These are phyloP conservation scores for Phocoena sinus DNA, from an alignment of 2,113 vertebrate species.

Conservation along the genomic window DNA sequence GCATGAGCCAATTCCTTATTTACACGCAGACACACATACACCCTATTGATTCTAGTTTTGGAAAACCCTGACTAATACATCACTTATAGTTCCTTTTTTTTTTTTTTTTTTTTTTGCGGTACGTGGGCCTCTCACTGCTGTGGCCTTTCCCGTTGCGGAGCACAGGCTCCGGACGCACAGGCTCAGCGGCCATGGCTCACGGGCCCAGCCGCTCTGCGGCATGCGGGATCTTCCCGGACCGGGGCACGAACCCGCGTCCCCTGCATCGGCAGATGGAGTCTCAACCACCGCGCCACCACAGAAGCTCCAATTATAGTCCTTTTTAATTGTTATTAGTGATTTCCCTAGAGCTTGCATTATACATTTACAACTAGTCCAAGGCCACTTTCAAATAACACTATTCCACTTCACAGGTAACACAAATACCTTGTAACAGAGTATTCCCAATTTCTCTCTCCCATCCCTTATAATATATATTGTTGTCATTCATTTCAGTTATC, in stretches of 20 bases:
- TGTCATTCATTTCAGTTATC: not conserved
- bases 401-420: not conserved
- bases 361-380: not conserved
- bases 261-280: rapidly evolving
- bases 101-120: no score
- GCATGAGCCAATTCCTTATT: not conserved
- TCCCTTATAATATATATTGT: not conserved
- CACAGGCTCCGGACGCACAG: no score
- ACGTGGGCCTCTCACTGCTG: no score
- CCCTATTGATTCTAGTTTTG: not conserved
- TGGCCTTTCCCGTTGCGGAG: no score
- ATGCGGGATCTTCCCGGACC: no score
- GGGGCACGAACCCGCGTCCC: no score
- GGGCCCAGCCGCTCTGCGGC: no score
- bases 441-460: not conserved
- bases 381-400: not conserved
- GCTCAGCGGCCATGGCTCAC: no score
- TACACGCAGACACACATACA: not conserved
- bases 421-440: not conserved
- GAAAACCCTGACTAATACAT: not conserved
- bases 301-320: not conserved
- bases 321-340: not conserved
- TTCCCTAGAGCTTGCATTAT: not conserved
- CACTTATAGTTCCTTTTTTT: no score
- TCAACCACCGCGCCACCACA: rapidly evolving